Conservation (phyloP, 1,140 invertebrate genomes). For the Drosophila ercepeae region DNA sequence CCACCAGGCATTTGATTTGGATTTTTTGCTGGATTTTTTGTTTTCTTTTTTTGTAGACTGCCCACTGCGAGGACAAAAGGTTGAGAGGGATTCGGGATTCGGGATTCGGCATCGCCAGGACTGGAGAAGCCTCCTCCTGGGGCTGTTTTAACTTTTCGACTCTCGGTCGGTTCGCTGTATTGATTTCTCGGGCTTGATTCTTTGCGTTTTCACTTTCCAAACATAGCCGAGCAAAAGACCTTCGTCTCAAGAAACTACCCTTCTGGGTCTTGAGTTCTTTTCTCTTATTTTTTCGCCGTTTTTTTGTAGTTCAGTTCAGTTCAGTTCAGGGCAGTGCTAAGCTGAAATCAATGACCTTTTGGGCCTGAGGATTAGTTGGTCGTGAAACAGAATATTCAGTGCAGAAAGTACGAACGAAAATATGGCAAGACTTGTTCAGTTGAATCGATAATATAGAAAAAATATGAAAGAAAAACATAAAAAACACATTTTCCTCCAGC, state of each 20-base stretch:
- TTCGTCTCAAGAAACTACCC: slow-evolving; percentile 79
- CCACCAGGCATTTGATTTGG: slow-evolving; percentile 57
- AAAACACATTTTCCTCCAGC: slow-evolving; percentile 43
- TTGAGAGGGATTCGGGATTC: slow-evolving; percentile 11
- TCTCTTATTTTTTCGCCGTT: background rate
- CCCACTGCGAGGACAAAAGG: slow-evolving; percentile 65
- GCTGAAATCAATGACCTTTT: slow-evolving; percentile 83
- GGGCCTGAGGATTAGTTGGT: slow-evolving; percentile 72
- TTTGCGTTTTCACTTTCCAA: slow-evolving; percentile 77
- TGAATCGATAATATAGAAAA: slow-evolving; percentile 49
- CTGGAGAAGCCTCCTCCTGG: slow-evolving; percentile 43
- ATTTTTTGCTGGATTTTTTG: slow-evolving; percentile 9
- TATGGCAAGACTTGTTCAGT: slow-evolving; percentile 33
- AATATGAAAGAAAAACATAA: slow-evolving; percentile 18
- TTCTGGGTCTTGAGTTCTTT: slow-evolving; percentile 58
- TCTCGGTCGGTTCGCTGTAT: slow-evolving; percentile 45
- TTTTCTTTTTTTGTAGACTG: slow-evolving; percentile 53
- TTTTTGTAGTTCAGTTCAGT: slow-evolving; percentile 40
- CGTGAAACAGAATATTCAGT: slow-evolving; percentile 62
- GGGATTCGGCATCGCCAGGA: slow-evolving; percentile 37
- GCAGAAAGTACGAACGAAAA: slow-evolving; percentile 19
- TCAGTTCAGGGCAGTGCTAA: slow-evolving; percentile 70
- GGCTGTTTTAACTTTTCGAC: slow-evolving; percentile 41
- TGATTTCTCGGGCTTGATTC: slow-evolving; percentile 64
- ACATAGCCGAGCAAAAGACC: slow-evolving; percentile 50